Conservation (phyloP, 2,113 vertebrate genomes). For the Patagioenas fasciata region DNA sequence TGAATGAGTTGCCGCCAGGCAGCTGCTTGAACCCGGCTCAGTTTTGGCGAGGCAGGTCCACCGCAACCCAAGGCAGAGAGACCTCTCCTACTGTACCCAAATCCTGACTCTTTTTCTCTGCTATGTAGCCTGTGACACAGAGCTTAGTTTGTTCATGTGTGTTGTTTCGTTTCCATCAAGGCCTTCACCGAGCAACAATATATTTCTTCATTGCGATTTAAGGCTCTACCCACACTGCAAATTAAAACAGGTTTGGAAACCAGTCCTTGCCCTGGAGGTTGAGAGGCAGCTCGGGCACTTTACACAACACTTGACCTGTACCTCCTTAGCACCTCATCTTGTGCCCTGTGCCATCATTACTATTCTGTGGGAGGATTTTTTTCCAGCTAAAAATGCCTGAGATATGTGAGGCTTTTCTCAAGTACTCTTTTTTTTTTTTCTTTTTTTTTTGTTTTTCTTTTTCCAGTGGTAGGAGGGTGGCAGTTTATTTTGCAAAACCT, state of each 20-base stretch:
- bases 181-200: neutral
- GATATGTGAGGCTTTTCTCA: neutral
- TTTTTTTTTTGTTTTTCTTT: neutral
- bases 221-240: neutral
- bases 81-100: neutral
- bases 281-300: neutral
- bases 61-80: neutral
- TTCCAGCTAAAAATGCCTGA: neutral
- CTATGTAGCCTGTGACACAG: neutral
- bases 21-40: neutral
- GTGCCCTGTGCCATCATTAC: neutral
- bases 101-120: neutral
- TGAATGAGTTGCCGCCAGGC: neutral
- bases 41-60: neutral
- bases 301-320: fast-evolving
- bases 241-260: neutral
- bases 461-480: neutral
- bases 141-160: neutral
- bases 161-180: neutral
- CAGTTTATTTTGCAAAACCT: neutral
- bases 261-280: neutral
- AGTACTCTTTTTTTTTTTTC: no score
- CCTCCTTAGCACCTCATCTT: neutral
- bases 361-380: neutral
- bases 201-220: neutral